Evolutionary conservation across 30 jellyfish, hydroid and myxozoan species (phyloP).

Genomic region (Hydractinia symbiolongicarpus): DNA sequence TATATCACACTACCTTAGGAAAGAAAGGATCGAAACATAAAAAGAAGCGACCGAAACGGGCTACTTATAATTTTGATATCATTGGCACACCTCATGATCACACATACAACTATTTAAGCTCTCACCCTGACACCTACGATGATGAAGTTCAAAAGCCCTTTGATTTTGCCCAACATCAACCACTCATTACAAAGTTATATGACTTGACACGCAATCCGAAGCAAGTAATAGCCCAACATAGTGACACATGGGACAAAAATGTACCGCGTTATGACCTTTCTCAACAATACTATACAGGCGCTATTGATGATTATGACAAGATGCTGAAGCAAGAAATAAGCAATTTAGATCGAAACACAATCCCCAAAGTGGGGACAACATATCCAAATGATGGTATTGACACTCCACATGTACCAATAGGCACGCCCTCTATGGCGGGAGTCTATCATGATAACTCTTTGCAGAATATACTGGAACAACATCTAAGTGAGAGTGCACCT

Average conservation of each 20-base stretch:
- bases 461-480: background rate
- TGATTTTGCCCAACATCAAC: background rate
- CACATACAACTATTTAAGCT: background rate
- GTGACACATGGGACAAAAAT: background rate
- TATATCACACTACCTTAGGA: no score
- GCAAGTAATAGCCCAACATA: background rate
- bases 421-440: background rate
- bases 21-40: background rate
- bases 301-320: background rate
- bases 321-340: background rate
- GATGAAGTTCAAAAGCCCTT: background rate
- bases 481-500: background rate
- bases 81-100: background rate
- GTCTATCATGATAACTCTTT: background rate
- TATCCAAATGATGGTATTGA: background rate
- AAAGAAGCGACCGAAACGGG: background rate
- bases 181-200: background rate
- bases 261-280: background rate
- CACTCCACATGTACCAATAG: background rate
- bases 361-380: background rate
- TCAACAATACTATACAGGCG: background rate
- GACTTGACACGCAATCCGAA: background rate
- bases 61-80: background rate
- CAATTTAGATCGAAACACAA: constrained; percentile 1
- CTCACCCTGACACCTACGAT: background rate